phyloP scores from a whole-genome alignment of 2,888 invertebrate species.

The Caenorhabditis zanzibari region DNA sequence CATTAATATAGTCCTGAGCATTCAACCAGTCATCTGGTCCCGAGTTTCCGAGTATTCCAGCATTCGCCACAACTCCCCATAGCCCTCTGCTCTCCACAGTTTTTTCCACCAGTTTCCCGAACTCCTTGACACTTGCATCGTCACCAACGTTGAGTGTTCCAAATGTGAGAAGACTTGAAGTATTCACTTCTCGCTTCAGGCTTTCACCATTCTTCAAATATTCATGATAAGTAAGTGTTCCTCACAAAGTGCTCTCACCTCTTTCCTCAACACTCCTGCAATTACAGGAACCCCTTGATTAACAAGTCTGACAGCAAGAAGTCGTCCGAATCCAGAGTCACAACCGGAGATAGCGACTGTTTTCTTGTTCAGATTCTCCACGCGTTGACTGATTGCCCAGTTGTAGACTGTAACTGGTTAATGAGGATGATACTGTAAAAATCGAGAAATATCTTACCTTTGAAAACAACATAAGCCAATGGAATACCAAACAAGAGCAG shows the following conservation, averaged over 20 bases:
- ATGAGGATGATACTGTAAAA: too few species aligned
- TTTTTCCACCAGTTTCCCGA: constrained; percentile 69
- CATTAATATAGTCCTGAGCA: constrained; percentile 81
- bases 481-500: background rate
- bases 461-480: constrained; percentile 3
- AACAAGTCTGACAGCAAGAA: constrained; percentile 63
- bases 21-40: constrained; percentile 83
- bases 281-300: constrained; percentile 68
- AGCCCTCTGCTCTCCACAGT: constrained; percentile 61
- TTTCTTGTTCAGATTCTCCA: constrained; percentile 39
- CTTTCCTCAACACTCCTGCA: constrained; percentile 66
- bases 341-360: constrained; percentile 73
- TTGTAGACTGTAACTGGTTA: constrained; percentile 34
- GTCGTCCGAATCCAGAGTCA: constrained; percentile 71
- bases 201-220: constrained; percentile 73
- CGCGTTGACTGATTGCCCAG: constrained; percentile 21
- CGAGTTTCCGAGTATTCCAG: constrained; percentile 78
- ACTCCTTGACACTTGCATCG: constrained; percentile 75
- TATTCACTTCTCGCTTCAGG: constrained; percentile 59
- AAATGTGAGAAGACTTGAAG: constrained; percentile 64
- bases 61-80: constrained; percentile 81
- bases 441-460: constrained; percentile 21
- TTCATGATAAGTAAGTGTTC: background rate
- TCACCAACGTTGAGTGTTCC: constrained; percentile 75
- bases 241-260: constrained; percentile 33